phyloP scores from a whole-genome alignment of 2,888 invertebrate genomes.

The Drosophila antonietae region DNA sequence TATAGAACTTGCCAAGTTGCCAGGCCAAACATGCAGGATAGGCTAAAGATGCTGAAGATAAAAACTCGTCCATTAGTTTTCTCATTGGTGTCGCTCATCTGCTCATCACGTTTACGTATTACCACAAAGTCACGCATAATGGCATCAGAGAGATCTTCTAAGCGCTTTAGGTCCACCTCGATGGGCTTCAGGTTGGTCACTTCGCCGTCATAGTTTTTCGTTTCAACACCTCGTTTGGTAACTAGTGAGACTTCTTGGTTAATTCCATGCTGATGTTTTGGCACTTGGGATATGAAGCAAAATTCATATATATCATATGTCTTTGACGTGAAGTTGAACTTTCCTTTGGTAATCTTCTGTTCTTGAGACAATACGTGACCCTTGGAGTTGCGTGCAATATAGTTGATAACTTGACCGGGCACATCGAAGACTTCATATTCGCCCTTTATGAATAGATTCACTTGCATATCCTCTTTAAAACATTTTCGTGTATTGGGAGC shows the following conservation, averaged over 20 bases:
- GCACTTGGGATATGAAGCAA: not conserved
- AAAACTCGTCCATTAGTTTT: not conserved
- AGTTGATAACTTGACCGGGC: not conserved
- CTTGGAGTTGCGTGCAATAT: not conserved
- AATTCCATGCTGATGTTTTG: not conserved
- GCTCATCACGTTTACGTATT: not conserved
- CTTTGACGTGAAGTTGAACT: not conserved
- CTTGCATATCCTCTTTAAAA: not conserved
- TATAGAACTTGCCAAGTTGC: not conserved
- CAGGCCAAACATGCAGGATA: not conserved
- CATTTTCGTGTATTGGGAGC: not conserved
- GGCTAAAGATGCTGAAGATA: not conserved
- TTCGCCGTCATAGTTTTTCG: not conserved
- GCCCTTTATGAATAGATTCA: not conserved
- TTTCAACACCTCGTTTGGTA: not conserved
- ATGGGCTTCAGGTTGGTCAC: not conserved
- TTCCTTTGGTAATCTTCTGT: not conserved
- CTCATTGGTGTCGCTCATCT: not conserved
- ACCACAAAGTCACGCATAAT: not conserved
- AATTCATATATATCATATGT: not conserved
- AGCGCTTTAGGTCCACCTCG: not conserved
- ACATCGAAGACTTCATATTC: not conserved
- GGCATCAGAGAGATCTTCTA: not conserved
- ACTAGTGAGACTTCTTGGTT: not conserved
- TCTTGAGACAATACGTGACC: not conserved